phyloP scores from a whole-genome alignment of 1,140 invertebrate species.

The Papilio polyxenes region DNA sequence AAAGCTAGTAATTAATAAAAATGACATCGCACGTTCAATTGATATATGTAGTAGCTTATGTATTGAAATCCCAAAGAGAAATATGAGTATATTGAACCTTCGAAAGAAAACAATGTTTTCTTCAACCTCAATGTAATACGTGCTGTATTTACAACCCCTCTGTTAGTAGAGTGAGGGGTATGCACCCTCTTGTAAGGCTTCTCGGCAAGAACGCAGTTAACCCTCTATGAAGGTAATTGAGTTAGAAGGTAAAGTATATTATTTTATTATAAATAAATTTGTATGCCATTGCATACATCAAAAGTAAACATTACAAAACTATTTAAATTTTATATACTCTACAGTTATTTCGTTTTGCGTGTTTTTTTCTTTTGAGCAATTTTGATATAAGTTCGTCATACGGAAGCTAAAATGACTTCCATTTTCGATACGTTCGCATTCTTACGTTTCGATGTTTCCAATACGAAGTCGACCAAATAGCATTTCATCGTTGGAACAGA shows the following conservation, averaged over 20 bases:
- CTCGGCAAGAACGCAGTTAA: constrained; percentile 28
- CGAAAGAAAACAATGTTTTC: not conserved
- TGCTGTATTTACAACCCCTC: constrained; percentile 4
- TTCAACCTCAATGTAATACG: not conserved
- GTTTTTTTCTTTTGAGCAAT: not conserved
- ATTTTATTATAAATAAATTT: not conserved
- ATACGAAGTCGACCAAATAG: constrained; percentile 37
- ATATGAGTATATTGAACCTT: not conserved
- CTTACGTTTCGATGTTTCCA: not conserved
- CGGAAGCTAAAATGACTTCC: not conserved
- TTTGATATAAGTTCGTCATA: not conserved
- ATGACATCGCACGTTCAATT: not conserved
- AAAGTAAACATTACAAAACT: too few relatives aligned
- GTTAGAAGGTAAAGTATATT: not conserved
- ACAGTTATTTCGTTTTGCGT: not conserved
- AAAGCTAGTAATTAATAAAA: not conserved
- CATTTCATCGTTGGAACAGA: constrained; percentile 50
- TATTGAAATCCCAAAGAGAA: not conserved
- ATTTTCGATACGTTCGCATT: not conserved
- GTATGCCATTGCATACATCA: not conserved
- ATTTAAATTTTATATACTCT: too few relatives aligned
- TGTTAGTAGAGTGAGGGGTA: not conserved
- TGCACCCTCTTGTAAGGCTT: constrained; percentile 16
- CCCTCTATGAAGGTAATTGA: constrained; percentile 16
- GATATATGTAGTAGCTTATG: not conserved